Evolutionary conservation across 1,140 invertebrate species (phyloP).

Genomic region (Macrocentrus cingulum): DNA sequence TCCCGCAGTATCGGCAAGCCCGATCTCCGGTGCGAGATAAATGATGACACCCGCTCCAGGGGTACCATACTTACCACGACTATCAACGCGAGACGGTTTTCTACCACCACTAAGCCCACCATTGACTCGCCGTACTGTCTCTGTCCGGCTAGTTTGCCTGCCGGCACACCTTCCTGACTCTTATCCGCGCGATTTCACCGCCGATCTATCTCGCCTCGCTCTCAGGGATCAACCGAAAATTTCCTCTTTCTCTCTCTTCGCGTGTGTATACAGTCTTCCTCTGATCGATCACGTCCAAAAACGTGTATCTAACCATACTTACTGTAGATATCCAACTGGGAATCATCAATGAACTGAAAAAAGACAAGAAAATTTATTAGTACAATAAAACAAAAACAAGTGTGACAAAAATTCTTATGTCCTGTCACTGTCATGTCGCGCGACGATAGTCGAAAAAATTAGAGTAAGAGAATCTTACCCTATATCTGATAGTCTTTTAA

Average conservation of each 20-base stretch:
- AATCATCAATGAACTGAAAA: too few species aligned
- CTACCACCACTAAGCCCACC: conserved; percentile 27
- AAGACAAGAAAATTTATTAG: too few species aligned
- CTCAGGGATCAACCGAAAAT: neutral
- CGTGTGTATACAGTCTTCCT: conserved; percentile 34
- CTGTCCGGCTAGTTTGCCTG: conserved; percentile 8
- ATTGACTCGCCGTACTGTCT: conserved; percentile 17
- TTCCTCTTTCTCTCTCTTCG: neutral
- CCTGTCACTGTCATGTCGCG: too few species aligned
- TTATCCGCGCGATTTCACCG: neutral
- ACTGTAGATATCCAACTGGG: too few species aligned
- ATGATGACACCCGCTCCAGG: conserved; percentile 60
- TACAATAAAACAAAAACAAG: too few species aligned
- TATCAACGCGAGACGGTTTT: conserved; percentile 37
- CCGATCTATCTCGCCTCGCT: conserved; percentile 2
- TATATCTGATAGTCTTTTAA: neutral
- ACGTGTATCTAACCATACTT: too few species aligned
- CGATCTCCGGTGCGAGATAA: conserved; percentile 60
- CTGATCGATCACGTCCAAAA: too few species aligned
- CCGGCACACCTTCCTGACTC: conserved; percentile 9
- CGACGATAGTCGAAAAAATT: too few species aligned
- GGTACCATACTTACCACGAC: conserved; percentile 57
- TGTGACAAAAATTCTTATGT: too few species aligned
- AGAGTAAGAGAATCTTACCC: neutral
- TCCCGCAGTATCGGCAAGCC: conserved; percentile 58